phyloP scores from a whole-genome alignment of 2,797 vertebrate species.

The Macroramphosus scolopax region DNA sequence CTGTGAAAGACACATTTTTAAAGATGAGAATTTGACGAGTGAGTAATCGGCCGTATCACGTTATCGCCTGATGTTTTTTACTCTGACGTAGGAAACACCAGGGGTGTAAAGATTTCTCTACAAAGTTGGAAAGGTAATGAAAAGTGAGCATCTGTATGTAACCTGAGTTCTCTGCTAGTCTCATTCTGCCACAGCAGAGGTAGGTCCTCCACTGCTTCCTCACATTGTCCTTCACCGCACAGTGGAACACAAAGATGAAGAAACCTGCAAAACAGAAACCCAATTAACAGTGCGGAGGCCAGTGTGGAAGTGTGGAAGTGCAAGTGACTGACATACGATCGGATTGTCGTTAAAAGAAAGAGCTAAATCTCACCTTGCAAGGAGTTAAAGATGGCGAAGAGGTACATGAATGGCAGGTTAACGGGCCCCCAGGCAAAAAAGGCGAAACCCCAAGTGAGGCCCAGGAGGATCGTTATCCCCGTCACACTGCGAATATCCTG shows the following conservation, averaged over 20 bases:
- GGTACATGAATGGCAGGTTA: slow-evolving; percentile 90
- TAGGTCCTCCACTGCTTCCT: slow-evolving; percentile 91
- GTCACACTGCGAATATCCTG: slow-evolving; percentile 85
- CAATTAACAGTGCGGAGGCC: not conserved
- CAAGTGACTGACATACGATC: no score
- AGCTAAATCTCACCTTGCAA: slow-evolving; percentile 84
- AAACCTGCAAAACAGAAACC: slow-evolving; percentile 78
- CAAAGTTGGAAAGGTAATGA: not conserved
- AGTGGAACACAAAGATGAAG: slow-evolving; percentile 96
- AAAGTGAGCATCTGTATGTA: slow-evolving; percentile 26
- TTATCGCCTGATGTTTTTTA: no score
- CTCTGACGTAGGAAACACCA: no score
- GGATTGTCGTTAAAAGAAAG: not conserved
- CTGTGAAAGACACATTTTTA: slow-evolving; percentile 62
- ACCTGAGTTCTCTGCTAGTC: slow-evolving; percentile 91
- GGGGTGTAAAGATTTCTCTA: not conserved
- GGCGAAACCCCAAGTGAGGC: slow-evolving; percentile 97
- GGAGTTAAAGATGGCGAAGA: slow-evolving; percentile 95
- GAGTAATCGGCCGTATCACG: no score
- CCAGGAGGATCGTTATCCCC: slow-evolving; percentile 89
- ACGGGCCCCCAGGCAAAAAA: slow-evolving; percentile 94
- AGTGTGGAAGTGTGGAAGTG: no score
- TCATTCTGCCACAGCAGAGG: slow-evolving; percentile 90
- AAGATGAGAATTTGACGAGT: no score
- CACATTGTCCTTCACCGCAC: slow-evolving; percentile 91